Conservation (phyloP, 2,113 vertebrate genomes). For the Silurus asotus region DNA sequence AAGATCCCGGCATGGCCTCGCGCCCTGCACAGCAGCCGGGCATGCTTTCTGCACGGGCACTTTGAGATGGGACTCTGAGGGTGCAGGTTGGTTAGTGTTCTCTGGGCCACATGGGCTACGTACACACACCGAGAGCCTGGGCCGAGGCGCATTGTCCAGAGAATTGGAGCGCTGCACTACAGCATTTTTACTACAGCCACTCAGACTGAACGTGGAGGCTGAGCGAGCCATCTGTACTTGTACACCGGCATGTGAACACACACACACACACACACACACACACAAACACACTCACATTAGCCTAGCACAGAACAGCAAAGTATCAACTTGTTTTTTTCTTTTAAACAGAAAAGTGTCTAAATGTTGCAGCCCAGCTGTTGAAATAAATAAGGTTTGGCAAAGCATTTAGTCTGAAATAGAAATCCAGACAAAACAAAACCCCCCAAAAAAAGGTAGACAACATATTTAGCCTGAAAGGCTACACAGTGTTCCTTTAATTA, state of each 20-base stretch:
- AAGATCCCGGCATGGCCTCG: slow-evolving; percentile 49
- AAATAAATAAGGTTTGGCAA: slow-evolving; percentile 12
- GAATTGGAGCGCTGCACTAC: slow-evolving; percentile 79
- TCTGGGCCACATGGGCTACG: slow-evolving; percentile 62
- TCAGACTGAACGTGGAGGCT: slow-evolving; percentile 78
- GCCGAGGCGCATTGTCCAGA: slow-evolving; percentile 74
- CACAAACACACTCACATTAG: background rate
- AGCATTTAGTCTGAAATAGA: slow-evolving; percentile 33
- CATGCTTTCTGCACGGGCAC: slow-evolving; percentile 16
- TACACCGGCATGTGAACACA: slow-evolving; percentile 41
- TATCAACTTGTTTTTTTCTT: background rate
- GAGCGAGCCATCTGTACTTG: slow-evolving; percentile 79
- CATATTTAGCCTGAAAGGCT: background rate
- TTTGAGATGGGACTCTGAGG: slow-evolving; percentile 46
- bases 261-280: slow-evolving; percentile 15
- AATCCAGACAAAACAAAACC: slow-evolving; percentile 4
- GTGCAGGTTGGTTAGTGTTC: slow-evolving; percentile 54
- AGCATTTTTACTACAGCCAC: slow-evolving; percentile 71
- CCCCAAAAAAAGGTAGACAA: background rate
- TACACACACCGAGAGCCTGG: slow-evolving; percentile 67
- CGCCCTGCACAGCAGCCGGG: slow-evolving; percentile 1
- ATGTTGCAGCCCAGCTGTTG: background rate
- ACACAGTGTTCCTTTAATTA: slow-evolving; percentile 16
- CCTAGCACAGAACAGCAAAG: background rate
- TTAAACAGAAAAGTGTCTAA: slow-evolving; percentile 6